Evolutionary conservation across 2,113 vertebrate species (phyloP).

Genomic region (Phrynocephalus versicolor): DNA sequence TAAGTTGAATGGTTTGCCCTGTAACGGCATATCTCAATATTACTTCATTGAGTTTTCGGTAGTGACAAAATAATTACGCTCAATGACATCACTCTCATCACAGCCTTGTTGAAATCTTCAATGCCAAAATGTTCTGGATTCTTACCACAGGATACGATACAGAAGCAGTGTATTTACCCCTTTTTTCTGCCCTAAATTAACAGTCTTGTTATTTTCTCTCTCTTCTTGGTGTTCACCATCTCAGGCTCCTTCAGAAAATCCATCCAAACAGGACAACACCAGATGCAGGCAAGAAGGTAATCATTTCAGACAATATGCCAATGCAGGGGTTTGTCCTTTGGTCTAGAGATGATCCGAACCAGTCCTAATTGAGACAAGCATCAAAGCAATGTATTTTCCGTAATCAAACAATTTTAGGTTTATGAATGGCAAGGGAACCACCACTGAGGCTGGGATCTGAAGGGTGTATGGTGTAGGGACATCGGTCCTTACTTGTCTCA

Average conservation of each 20-base stretch:
- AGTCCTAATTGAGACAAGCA: constrained; percentile 51
- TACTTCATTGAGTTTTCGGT: constrained; percentile 3
- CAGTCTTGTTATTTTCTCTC: neutral
- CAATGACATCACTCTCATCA: too few species aligned
- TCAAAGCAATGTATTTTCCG: neutral
- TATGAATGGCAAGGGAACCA: too few species aligned
- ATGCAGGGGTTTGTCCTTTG: neutral
- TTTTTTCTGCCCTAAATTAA: neutral
- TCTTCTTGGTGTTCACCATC: constrained; percentile 38
- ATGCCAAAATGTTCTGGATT: neutral
- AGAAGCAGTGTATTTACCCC: neutral
- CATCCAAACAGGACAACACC: constrained; percentile 29
- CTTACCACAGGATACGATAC: neutral
- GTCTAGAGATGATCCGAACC: constrained; percentile 5
- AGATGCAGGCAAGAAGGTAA: constrained; percentile 47
- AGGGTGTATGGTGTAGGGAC: too few species aligned
- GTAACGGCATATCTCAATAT: neutral
- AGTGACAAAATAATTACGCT: too few species aligned
- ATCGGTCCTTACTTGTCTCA: too few species aligned
- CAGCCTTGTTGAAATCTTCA: neutral
- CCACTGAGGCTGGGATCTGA: neutral
- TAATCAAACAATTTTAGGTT: neutral
- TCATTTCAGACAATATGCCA: constrained; percentile 15
- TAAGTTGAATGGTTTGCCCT: too few species aligned
- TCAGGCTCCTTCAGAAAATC: constrained; percentile 55